phyloP scores from a whole-genome alignment of 2,797 vertebrate species.

The Mormyrus hasselquistii region DNA sequence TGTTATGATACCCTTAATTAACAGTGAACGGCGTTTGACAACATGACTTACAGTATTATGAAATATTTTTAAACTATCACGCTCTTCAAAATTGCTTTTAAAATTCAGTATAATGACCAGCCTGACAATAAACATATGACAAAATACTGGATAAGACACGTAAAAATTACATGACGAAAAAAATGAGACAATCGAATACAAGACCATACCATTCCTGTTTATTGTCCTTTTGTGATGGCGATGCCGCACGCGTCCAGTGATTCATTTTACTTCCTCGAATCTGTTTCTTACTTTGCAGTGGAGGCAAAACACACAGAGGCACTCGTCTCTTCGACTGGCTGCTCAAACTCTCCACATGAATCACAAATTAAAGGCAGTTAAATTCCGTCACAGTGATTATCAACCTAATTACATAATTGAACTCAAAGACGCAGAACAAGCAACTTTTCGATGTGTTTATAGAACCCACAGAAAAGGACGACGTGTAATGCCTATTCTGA shows the following conservation, averaged over 20 bases:
- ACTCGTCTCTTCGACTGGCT: conserved; percentile 40
- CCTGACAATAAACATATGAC: background rate
- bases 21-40: conserved; percentile 5
- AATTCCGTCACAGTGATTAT: conserved; percentile 58
- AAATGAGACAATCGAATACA: background rate
- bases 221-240: conserved; percentile 26
- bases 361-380: conserved; percentile 54
- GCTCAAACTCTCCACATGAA: conserved; percentile 55
- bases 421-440: conserved; percentile 43
- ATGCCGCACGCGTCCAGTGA: conserved; percentile 35
- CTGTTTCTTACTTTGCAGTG: conserved; percentile 38
- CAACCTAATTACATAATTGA: conserved; percentile 57
- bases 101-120: conserved; percentile 1
- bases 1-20: conserved; percentile 4
- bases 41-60: background rate
- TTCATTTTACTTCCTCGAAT: conserved; percentile 42
- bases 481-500: conserved; percentile 42
- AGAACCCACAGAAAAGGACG: conserved; percentile 45
- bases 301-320: conserved; percentile 38
- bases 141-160: background rate
- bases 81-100: background rate
- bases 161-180: background rate
- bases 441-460: conserved; percentile 49
- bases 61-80: background rate
- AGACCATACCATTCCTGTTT: conserved; percentile 33